Conservation (phyloP, 2,797 vertebrate species). For the Poliocrania exsul region DNA sequence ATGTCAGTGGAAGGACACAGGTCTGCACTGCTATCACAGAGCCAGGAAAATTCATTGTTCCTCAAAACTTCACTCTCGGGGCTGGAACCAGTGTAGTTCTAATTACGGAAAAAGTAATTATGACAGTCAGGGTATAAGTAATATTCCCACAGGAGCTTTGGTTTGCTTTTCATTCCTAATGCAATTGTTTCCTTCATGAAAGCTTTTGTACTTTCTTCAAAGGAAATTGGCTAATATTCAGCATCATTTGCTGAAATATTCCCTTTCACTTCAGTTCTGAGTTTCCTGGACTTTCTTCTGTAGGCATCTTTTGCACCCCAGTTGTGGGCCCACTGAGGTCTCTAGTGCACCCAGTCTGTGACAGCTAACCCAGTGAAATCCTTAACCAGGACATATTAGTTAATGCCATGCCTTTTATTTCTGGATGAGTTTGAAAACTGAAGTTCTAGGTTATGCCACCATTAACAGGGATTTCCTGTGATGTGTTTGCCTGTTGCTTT, state of each 20-base stretch:
- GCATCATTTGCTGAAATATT: conserved; percentile 76
- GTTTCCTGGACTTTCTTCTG: conserved; percentile 75
- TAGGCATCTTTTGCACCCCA: conserved; percentile 83
- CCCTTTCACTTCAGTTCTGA: conserved; percentile 72
- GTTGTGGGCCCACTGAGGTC: conserved; percentile 81
- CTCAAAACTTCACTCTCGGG: conserved; percentile 79
- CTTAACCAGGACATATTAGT: conserved; percentile 79
- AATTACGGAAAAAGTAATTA: conserved; percentile 82
- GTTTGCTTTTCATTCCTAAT: conserved; percentile 78
- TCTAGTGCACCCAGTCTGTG: conserved; percentile 85
- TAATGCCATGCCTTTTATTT: conserved; percentile 80
- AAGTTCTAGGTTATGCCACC: conserved; percentile 83
- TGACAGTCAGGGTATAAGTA: conserved; percentile 88
- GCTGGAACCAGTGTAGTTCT: conserved; percentile 81
- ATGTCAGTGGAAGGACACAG: conserved; percentile 81
- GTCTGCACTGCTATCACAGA: conserved; percentile 85
- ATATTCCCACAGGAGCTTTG: conserved; percentile 82
- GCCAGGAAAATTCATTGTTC: conserved; percentile 84
- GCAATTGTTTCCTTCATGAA: conserved; percentile 85
- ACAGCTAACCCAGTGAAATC: conserved; percentile 82
- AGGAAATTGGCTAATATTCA: conserved; percentile 77
- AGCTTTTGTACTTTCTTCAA: conserved; percentile 81
- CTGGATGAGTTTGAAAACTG: conserved; percentile 80
- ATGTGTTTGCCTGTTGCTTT: conserved; percentile 80
- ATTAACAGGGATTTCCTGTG: conserved; percentile 73